Base-by-base conservation (phyloP, 2,888 invertebrate genomes). In the Petrolisthes cinctipes region DNA sequence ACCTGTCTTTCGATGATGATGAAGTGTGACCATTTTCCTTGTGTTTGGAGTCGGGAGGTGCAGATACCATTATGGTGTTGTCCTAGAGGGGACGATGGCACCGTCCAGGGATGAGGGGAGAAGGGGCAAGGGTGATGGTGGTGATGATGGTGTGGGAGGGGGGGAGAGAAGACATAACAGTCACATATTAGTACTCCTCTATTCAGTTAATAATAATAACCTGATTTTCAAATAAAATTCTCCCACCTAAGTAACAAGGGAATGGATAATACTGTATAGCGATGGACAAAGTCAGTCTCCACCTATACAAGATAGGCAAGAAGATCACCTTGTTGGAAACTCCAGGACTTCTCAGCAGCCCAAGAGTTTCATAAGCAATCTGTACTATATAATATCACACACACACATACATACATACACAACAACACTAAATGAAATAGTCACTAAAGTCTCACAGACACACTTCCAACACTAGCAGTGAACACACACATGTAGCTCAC, bases 51-150 rank as follows among this genome's bases (percentile, higher is more conserved):
- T 87, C 85, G 14, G 81, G 23, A 6, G 73, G 23, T n/a, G 84
- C 73, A 75, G 85, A 79, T 20, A 85, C 85, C 37, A 37, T 37
- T 51, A 53, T 66, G 81, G 61, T 79, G 51, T 61, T 79, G 89
- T 87, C 89, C 87, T 87, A 85, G 75, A 83, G 86, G 87, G 89
- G 87, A 89, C 87, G 87, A 85, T 83, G 76, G 87, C 89, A 86
- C 89, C 82, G 82, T 82, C 81, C 88, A 88, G 82, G 88, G 82
- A 37, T 78, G 88, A 85, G 85, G 88, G 88, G 88, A 88, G 88
- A 89, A 88, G 89, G 89, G 87, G 85, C 87, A 87, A 85, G 85
- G 89, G 85, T 87, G 85, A 85, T 37, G 37, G 37, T 37, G 37
- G 37, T 37, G 37, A 37, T 37, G 37, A 37, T 37, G 37, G 37